These are phyloP conservation scores for Andricus curvator DNA, from an alignment of 2,888 invertebrate species.

Conservation along the genomic window DNA sequence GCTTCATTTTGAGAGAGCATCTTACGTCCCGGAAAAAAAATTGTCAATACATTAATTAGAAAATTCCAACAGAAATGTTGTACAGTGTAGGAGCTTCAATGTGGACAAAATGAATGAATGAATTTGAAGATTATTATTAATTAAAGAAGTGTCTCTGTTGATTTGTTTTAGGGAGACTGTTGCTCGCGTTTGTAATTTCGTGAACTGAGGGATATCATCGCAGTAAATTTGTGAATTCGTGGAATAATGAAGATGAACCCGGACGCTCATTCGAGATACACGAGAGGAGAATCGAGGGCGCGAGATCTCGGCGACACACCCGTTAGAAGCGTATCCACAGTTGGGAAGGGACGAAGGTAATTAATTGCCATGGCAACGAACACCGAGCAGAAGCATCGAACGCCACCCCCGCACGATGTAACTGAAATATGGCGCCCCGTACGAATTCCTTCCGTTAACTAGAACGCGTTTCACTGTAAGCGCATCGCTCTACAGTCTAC, in stretches of 20 bases:
- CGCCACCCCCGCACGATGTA: conserved; percentile 74
- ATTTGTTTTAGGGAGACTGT: neutral
- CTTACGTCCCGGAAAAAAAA: no score
- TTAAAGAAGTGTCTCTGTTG: no score
- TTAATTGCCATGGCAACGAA: conserved; percentile 78
- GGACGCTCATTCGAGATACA: conserved; percentile 11
- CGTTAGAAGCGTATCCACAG: conserved; percentile 72
- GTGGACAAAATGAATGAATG: no score
- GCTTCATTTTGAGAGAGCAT: no score
- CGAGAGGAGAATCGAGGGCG: conserved; percentile 21
- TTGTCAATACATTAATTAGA: no score
- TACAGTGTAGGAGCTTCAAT: no score
- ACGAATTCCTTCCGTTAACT: conserved; percentile 70
- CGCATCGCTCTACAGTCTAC: conserved; percentile 51
- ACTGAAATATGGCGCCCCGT: conserved; percentile 78
- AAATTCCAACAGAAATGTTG: no score
- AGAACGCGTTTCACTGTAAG: conserved; percentile 52
- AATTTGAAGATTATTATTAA: no score
- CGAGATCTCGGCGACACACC: conserved; percentile 67
- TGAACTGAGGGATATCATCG: neutral
- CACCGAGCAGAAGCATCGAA: conserved; percentile 74
- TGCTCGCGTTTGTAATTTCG: neutral
- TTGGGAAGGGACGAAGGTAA: conserved; percentile 76
- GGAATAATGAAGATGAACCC: conserved; percentile 22
- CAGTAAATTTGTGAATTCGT: conserved; percentile 14